Evolutionary conservation across 2,797 vertebrate genomes (phyloP), one percentile per base, ranked within the genome.

Genomic region (Peromyscus nudipes): DNA sequence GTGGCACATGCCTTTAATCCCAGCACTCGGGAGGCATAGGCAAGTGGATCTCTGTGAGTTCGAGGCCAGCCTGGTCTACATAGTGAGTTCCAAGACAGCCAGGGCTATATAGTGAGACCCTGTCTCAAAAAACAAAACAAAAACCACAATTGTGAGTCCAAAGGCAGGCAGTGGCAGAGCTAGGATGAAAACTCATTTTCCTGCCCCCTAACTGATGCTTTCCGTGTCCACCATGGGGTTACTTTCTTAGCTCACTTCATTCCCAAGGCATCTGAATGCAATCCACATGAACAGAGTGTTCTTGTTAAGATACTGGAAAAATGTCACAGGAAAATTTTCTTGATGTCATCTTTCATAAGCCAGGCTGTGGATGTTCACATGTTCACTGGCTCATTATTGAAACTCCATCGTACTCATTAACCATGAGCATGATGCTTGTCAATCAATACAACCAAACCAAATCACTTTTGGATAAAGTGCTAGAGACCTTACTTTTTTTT

Each of bases 311-410:
- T 10, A 92, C 37, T 25, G 91, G 83, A 57, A 95, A 95, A 94
- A 89, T 87, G 49, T 75, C 55, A 92, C 31, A 23, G 71, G 89
- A 95, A 92, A 27, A n/a, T 90, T 80, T 69, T 23, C 93, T 69
- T 71, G 76, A 80, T 95, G 31, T 83, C 52, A 29, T 57, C 60
- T 69, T 60, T 84, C 25, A 37, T 64, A 91, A 80, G 52, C 46
- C 91, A 81, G 80, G 1, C 84, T 92, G 86, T 46, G 29, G 52
- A 60, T 87, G 52, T 83, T 67, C 27, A 25, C 0, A 0, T 23
- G 46, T 62, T 92, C 69, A 10, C 27, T 46, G 69, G 34, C 67
- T 95, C 34, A 31, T 97, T 90, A 69, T 25, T 65, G 40, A 67
- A 67, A 16, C 34, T 90, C 49, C 29, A 21, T 21, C 10, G 16